Evolutionary conservation across 2,113 vertebrate species (phyloP).

Genomic region (Hymenochirus boettgeri): DNA sequence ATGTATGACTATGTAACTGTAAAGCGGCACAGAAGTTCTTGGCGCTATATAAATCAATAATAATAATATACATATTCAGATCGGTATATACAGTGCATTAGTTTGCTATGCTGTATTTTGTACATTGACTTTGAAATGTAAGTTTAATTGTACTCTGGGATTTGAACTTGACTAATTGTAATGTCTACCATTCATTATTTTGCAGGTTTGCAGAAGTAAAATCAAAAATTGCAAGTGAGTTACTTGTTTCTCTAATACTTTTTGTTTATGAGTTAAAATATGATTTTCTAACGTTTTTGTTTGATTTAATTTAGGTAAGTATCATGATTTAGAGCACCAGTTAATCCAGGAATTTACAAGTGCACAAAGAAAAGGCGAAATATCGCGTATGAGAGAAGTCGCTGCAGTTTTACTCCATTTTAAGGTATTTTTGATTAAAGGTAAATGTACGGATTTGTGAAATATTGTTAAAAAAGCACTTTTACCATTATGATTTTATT

Average conservation of each 20-base stretch:
- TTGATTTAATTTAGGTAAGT: conserved; percentile 76
- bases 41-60: too few relatives aligned
- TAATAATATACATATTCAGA: too few relatives aligned
- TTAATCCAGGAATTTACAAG: conserved; percentile 95
- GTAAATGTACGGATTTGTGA: too few relatives aligned
- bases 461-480: too few relatives aligned
- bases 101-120: too few relatives aligned
- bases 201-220: conserved; percentile 97
- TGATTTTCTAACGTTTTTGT: neutral
- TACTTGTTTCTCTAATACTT: neutral
- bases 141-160: neutral
- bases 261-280: neutral
- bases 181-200: neutral
- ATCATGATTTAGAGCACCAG: conserved; percentile 97
- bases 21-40: too few relatives aligned
- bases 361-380: conserved; percentile 88
- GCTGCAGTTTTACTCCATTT: conserved; percentile 96
- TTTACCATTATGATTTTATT: too few relatives aligned
- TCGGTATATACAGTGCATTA: too few relatives aligned
- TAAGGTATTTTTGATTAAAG: too few relatives aligned
- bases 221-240: conserved; percentile 98
- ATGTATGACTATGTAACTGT: too few relatives aligned
- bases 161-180: neutral
- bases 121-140: too few relatives aligned
- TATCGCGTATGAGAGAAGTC: conserved; percentile 94